Conservation (phyloP, 2,888 invertebrate genomes). For the Xestia rhomboidea region DNA sequence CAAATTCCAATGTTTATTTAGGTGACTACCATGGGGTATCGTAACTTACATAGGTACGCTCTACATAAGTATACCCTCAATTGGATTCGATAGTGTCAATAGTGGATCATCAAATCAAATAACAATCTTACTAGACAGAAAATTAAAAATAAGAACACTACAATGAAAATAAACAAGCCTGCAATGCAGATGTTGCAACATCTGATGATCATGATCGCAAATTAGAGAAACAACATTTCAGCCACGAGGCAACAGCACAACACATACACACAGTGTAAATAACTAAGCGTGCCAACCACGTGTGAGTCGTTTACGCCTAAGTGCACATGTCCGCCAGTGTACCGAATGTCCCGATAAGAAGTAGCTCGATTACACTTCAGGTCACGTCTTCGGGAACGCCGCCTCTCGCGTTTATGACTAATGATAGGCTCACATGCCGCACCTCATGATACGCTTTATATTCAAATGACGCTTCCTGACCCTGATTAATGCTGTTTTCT, state of each 20-base stretch:
- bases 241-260: not conserved
- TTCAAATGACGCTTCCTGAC: constrained; percentile 89
- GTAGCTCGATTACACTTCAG: constrained; percentile 74
- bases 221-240: not conserved
- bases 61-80: not conserved
- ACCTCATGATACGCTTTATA: constrained; percentile 85
- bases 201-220: not conserved
- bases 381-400: constrained; percentile 81
- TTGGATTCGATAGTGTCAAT: no score
- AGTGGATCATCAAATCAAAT: not conserved
- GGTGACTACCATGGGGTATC: not conserved
- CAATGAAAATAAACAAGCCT: not conserved
- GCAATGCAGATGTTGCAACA: not conserved
- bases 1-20: constrained; percentile 37
- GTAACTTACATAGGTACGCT: not conserved
- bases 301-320: constrained; percentile 73
- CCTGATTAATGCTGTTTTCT: constrained; percentile 89
- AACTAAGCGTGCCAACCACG: constrained; percentile 54
- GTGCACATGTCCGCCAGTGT: constrained; percentile 75
- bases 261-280: constrained; percentile 32
- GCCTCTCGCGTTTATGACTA: constrained; percentile 87
- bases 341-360: constrained; percentile 75
- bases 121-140: no score
- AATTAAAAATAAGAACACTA: not conserved
- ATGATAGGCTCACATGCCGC: constrained; percentile 88